Conservation (phyloP, 2,797 vertebrate genomes). For the Crossoptilon crossoptilon region DNA sequence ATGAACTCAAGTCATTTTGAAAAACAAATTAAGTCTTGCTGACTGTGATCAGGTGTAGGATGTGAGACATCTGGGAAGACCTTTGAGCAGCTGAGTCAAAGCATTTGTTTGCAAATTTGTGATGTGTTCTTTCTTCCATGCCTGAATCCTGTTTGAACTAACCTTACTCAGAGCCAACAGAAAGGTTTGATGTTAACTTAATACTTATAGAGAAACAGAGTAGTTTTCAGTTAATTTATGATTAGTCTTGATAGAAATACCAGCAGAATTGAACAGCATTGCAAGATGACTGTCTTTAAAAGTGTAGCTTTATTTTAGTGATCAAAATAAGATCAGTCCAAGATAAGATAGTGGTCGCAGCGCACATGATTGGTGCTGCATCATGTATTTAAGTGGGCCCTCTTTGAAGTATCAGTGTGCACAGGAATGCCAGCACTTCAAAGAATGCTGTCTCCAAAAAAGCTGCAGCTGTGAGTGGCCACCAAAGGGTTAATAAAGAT, state of each 20-base stretch:
- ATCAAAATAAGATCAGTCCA: neutral
- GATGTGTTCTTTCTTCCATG: neutral
- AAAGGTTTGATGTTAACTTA: neutral
- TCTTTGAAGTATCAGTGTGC: constrained; percentile 41
- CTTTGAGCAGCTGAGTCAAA: neutral
- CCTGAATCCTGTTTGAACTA: neutral
- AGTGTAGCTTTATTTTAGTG: neutral
- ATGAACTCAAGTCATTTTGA: neutral
- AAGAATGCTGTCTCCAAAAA: constrained; percentile 45
- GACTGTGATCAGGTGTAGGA: neutral
- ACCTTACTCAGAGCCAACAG: neutral
- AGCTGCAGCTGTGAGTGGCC: neutral
- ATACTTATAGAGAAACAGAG: neutral
- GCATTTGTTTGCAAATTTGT: neutral
- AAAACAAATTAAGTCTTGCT: neutral
- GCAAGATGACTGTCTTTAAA: neutral
- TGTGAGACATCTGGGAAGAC: neutral
- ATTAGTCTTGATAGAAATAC: neutral
- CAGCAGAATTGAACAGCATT: neutral
- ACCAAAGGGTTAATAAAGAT: constrained; percentile 68
- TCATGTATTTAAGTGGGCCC: neutral
- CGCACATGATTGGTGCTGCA: neutral
- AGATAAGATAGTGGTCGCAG: constrained; percentile 2
- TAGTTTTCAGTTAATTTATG: neutral
- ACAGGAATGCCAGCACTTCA: constrained; percentile 59